Evolutionary conservation across 2,888 invertebrate genomes (phyloP), one percentile per base, ranked within the genome.

Genomic region (Drosophila colorata): DNA sequence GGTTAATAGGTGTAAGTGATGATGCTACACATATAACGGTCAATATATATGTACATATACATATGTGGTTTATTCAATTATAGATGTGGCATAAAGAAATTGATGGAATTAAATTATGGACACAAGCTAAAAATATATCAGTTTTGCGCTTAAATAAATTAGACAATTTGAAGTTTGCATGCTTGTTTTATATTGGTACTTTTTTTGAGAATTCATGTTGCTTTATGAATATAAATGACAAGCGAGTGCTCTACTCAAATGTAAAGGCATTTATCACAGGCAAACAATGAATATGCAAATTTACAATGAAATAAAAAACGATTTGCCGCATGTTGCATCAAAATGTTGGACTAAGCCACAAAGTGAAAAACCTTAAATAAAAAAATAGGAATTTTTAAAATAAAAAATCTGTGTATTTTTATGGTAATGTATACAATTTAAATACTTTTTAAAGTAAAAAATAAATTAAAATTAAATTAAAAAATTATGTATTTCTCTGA

Each of bases 1-100:
- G 87, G 85, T 78, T 66, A 78, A 74, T 68, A 44, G 68, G 58
- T 64, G 58, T 60, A 58, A 65, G 40, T 64, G 46, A n/a, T 46
- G 46, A 44, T 55, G 55, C 49, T 46, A 13, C 28, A 47, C 31
- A 49, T 20, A 16, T 4, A 28, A 9, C 28, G 9, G 28, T 2
- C 5, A 13, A 31, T 2, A 33, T 35, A 33, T 18, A 11, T 35
- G 25, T 18, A 11, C 14, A 11, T 9, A 37, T 37, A 35, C 28
- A 52, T n/a, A 33, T 18, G 20, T 31, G 40, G 18, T 7, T 37
- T 64, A 49, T 43, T 49, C n/a, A 57, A 53, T 60, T 76, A 49
- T 48, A 41, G 20, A 52, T 53, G 44, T 58, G 41, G 14, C 44
- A 44, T 49, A 49, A 55, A 40, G 18, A 65, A 80, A 63, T 61